Evolutionary conservation across 1,140 invertebrate species (phyloP).

Genomic region (Harlomillsia oculata): DNA sequence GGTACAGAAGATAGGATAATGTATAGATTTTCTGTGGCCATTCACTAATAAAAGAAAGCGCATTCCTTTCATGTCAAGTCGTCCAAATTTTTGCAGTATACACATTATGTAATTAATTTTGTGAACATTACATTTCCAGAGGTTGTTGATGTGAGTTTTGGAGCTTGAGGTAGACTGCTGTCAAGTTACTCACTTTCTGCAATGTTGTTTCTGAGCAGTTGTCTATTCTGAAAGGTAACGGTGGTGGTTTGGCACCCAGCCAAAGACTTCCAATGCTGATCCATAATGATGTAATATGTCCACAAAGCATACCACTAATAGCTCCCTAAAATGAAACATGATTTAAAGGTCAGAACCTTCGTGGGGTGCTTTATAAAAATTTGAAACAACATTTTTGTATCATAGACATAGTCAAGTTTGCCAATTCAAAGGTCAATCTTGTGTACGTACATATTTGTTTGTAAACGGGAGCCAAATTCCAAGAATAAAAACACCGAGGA

Average conservation of each 20-base stretch:
- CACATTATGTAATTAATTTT: not conserved
- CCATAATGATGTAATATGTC: constrained; percentile 27
- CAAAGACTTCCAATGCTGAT: constrained; percentile 23
- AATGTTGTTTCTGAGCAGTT: constrained; percentile 11
- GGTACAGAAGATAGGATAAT: constrained; percentile 30
- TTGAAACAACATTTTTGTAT: too few relatives aligned
- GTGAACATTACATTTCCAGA: not conserved
- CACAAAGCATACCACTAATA: constrained; percentile 29
- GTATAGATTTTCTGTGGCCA: constrained; percentile 33
- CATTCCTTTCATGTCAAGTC: not conserved
- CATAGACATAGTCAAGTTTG: not conserved
- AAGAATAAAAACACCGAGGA: constrained; percentile 27
- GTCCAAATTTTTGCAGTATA: not conserved
- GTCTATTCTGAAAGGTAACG: constrained; percentile 25
- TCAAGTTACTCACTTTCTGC: not conserved
- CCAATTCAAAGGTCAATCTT: too few relatives aligned
- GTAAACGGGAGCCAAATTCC: constrained; percentile 29
- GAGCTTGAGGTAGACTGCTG: not conserved
- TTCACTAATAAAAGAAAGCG: constrained; percentile 5
- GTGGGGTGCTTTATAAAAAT: too few relatives aligned
- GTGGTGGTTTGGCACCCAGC: not conserved
- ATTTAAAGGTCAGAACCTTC: too few relatives aligned
- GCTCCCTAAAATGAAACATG: constrained; percentile 30
- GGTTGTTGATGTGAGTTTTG: not conserved
- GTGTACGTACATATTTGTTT: constrained; percentile 20